These are phyloP conservation scores for Trachelus stipa DNA, from an alignment of 2,888 invertebrate species.

Conservation along the genomic window DNA sequence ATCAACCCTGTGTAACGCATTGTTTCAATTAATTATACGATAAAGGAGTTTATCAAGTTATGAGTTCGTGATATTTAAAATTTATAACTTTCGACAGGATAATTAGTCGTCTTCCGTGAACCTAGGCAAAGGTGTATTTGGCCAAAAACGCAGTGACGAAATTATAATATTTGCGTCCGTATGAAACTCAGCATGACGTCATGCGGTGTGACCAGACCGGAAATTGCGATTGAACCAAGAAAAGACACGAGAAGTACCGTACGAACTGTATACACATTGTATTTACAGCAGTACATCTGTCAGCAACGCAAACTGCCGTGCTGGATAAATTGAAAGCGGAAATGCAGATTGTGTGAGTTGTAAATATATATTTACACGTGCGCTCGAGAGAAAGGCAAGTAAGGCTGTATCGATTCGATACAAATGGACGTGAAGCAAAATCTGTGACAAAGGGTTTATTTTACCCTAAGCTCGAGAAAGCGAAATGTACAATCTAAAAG, in stretches of 20 bases:
- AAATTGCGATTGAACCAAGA: neutral
- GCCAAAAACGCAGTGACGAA: neutral
- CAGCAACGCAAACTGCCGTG: neutral
- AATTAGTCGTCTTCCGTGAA: constrained; percentile 25
- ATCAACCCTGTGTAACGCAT: constrained; percentile 35
- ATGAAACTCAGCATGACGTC: neutral
- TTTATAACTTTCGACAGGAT: constrained; percentile 33
- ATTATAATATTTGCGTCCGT: neutral
- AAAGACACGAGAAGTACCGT: neutral
- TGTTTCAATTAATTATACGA: constrained; percentile 48
- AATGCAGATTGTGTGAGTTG: neutral
- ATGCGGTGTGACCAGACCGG: neutral
- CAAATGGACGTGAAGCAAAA: neutral
- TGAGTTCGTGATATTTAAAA: constrained; percentile 41
- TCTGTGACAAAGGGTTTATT: constrained; percentile 25
- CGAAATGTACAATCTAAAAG: constrained; percentile 36
- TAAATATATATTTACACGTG: neutral
- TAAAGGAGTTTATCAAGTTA: constrained; percentile 33
- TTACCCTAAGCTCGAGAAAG: constrained; percentile 40
- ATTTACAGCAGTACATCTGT: neutral
- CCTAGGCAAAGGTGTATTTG: neutral
- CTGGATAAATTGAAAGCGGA: neutral
- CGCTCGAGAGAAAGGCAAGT: neutral
- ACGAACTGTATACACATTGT: neutral
- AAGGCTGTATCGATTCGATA: neutral